phyloP scores from a whole-genome alignment of 2,113 vertebrate genomes.

The Clarias macrocephalus region DNA sequence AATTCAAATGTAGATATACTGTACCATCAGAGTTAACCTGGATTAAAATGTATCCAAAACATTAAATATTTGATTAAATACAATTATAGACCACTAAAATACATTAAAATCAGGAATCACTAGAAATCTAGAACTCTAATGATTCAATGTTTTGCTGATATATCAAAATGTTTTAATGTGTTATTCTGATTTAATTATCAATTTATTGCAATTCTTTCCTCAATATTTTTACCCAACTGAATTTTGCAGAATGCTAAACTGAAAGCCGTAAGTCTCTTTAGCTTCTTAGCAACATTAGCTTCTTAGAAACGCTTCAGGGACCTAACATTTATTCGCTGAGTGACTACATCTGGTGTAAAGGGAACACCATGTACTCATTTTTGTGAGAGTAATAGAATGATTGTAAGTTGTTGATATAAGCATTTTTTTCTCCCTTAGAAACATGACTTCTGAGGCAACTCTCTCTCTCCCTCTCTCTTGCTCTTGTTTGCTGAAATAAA shows the following conservation, averaged over 20 bases:
- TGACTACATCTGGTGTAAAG: neutral
- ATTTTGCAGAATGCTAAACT: neutral
- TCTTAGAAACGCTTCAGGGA: neutral
- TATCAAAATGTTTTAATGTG: neutral
- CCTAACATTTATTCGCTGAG: neutral
- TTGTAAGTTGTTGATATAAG: neutral
- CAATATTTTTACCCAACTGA: neutral
- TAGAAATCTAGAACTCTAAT: neutral
- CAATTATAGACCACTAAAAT: neutral
- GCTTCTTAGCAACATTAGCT: neutral
- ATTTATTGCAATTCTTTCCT: neutral
- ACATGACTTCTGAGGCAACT: constrained; percentile 19
- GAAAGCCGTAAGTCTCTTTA: neutral
- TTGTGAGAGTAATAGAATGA: neutral
- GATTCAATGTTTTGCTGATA: neutral
- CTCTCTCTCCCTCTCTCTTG: neutral
- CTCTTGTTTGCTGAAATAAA: constrained; percentile 41
- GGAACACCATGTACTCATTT: neutral
- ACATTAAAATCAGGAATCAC: neutral
- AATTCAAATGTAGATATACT: neutral
- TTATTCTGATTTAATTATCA: neutral
- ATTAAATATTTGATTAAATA: neutral
- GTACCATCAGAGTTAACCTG: neutral
- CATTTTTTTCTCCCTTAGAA: neutral
- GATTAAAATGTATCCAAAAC: neutral